Percentiles rank a stretch among this genome's conserved stretches.
These are phyloP conservation scores for Tromatobia lineatoria DNA, from an alignment of 2,888 invertebrate species.

Conservation along the genomic window DNA sequence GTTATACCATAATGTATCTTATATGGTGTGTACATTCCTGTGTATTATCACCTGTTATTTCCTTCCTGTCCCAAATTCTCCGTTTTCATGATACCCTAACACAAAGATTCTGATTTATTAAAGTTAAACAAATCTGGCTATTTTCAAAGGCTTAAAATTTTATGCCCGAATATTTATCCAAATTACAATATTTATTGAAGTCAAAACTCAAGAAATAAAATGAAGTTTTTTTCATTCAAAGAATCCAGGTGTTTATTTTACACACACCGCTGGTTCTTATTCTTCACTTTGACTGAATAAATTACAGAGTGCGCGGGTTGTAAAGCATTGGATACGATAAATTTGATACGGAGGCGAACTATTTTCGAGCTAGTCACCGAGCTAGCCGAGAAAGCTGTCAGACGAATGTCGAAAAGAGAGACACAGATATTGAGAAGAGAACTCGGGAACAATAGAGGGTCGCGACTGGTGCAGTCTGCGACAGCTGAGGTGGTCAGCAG, in stretches of 20 bases:
- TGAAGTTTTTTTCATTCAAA: background rate
- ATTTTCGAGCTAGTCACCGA: slow-evolving; percentile 19
- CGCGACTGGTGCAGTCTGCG: slow-evolving; percentile 47
- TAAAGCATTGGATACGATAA: slow-evolving; percentile 17
- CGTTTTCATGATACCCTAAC: too few species aligned
- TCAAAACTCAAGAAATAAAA: background rate
- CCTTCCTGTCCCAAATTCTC: too few species aligned
- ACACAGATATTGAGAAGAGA: slow-evolving; percentile 25
- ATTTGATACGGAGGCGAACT: slow-evolving; percentile 3
- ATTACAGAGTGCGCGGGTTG: background rate
- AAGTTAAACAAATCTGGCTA: background rate
- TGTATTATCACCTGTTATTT: too few species aligned
- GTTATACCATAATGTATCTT: too few species aligned
- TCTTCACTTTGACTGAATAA: background rate
- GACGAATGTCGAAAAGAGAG: slow-evolving; percentile 44
- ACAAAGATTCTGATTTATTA: background rate
- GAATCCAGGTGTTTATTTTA: background rate
- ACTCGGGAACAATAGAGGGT: slow-evolving; percentile 57
- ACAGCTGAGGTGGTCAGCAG: slow-evolving; percentile 71
- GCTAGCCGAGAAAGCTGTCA: slow-evolving; percentile 53
- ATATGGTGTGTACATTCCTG: too few species aligned
- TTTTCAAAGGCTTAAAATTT: background rate
- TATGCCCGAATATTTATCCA: background rate
- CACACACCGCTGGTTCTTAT: background rate
- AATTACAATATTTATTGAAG: background rate